Conservation (phyloP, 2,888 invertebrate species). For the Drosophila neotestacea region DNA sequence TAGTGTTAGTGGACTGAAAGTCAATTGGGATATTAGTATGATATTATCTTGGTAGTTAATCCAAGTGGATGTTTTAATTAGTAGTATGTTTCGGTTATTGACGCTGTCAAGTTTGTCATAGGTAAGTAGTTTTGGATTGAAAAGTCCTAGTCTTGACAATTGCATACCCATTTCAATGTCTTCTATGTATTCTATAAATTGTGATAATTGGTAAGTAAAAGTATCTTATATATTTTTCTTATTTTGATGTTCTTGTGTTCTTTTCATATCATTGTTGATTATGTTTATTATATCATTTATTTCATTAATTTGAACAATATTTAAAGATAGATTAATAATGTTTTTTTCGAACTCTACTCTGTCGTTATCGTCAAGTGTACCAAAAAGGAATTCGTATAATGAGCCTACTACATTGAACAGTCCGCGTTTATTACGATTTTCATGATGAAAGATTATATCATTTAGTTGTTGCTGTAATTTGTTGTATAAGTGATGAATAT, state of each 20-base stretch:
- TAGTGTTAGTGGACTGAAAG: slow-evolving; percentile 2
- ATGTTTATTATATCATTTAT: background rate
- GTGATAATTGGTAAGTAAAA: slow-evolving; percentile 5
- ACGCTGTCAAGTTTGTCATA: slow-evolving; percentile 10
- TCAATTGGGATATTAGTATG: slow-evolving; percentile 11
- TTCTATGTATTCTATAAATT: slow-evolving; percentile 25
- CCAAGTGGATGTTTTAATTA: slow-evolving; percentile 16
- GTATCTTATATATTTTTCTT: background rate
- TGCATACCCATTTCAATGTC: slow-evolving; percentile 24
- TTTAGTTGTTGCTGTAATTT: slow-evolving; percentile 6
- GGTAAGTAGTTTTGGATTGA: slow-evolving; percentile 19
- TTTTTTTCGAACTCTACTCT: background rate
- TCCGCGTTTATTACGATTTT: slow-evolving; percentile 1
- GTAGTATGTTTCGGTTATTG: slow-evolving; percentile 3
- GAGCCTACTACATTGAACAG: slow-evolving; percentile 6
- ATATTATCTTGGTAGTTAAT: background rate
- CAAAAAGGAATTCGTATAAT: background rate
- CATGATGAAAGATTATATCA: slow-evolving; percentile 1
- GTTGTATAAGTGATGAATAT: slow-evolving; percentile 1
- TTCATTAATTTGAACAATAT: slow-evolving; percentile 4
- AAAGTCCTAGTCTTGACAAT: slow-evolving; percentile 7
- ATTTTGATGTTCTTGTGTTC: background rate
- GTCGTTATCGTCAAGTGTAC: slow-evolving; percentile 7
- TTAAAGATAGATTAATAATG: background rate
- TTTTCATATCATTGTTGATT: background rate